Evolutionary conservation across 2,888 invertebrate species (phyloP), one percentile per base, ranked within the genome.

Genomic region (Horisme vitalbata): DNA sequence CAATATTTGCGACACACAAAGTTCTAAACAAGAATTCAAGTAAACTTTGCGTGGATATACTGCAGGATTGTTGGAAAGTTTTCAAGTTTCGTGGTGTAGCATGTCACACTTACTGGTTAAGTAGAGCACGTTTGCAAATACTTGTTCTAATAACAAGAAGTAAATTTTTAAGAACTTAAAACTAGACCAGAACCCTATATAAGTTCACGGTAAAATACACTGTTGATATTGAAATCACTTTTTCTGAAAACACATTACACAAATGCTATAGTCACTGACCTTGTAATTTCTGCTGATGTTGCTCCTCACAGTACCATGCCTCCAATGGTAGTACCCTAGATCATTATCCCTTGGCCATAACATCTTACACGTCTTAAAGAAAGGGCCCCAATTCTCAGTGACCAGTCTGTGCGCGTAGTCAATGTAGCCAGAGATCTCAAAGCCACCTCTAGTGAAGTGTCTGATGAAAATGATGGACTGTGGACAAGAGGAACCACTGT

Each of bases 341-440:
- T 97, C 96, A 1, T 83, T 91, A 20, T 92, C 90, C 37, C 85
- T 87, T 0, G 96, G 96, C 71, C 91, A 90, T 0, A 97, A 70
- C 60, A 87, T 90, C 59, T 91, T 92, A 47, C 90, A 91, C 8
- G 92, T 90, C 52, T 84, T 86, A 72, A 96, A 97, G 69, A 95
- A 94, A 1, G 91, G 91, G n/a, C 81, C 82, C 95, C 96, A 97
- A 70, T 96, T 93, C 59, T 96, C 95, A 0, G 88, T 84, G 35
- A 91, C 83, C 7, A 96, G 83, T 33, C 95, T 89, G 50, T 95
- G 92, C 0, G 92, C 92, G 73, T 93, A 96, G 75, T 97, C 97
- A 15, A 97, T 93, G 69, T 96, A 97, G 1, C 95, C 96, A 0
- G 96, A 96, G 46, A 96, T 92, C 71, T 96, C 96, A 56, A 94